These are phyloP conservation scores for Hydropotes inermis DNA, from an alignment of 2,113 vertebrate genomes.

Conservation along the genomic window DNA sequence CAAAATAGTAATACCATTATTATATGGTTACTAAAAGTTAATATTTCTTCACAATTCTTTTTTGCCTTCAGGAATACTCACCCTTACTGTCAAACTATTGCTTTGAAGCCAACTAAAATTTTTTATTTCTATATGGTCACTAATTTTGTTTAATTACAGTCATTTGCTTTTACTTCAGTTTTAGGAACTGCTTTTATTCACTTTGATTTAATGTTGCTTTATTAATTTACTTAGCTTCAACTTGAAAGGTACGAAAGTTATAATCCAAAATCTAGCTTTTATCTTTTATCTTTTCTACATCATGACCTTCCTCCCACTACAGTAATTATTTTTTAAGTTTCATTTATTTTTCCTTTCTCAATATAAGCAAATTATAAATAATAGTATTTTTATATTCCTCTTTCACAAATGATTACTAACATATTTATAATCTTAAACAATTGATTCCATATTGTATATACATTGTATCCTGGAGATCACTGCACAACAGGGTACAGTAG, in stretches of 20 bases:
- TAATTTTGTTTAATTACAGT: background rate
- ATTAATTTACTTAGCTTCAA: background rate
- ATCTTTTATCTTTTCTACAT: background rate
- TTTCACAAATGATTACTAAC: background rate
- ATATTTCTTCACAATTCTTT: background rate
- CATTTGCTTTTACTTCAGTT: background rate
- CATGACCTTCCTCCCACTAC: background rate
- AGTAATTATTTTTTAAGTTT: background rate
- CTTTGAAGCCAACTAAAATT: background rate
- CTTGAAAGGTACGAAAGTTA: background rate
- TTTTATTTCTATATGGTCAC: background rate
- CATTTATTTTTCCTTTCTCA: background rate
- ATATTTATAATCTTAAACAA: background rate
- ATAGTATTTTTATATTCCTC: background rate
- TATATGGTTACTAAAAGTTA: background rate
- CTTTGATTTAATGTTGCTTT: constrained; percentile 2
- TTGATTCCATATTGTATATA: background rate
- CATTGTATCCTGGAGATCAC: background rate
- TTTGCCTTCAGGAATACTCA: background rate
- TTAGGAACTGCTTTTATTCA: background rate
- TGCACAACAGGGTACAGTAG: background rate
- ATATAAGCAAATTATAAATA: background rate
- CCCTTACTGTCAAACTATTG: background rate
- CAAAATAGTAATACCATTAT: background rate
- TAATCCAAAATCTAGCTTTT: background rate